Base-by-base conservation (phyloP, 2,113 vertebrate species). In the Poeciliopsis turrubarensis region DNA sequence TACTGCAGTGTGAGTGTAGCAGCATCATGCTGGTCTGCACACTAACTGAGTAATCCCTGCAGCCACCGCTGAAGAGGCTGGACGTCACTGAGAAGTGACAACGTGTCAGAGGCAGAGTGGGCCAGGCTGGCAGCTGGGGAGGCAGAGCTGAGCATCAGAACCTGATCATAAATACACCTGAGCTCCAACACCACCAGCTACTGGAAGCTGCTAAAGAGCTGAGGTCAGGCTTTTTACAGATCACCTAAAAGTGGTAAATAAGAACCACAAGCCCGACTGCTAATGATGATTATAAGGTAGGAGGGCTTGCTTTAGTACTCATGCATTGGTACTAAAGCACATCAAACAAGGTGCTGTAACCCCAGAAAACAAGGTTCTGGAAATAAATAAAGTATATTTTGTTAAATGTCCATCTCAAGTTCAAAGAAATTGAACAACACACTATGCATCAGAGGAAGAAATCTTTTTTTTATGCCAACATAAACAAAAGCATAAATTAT, bases 1-100 rank as follows among this genome's bases (percentile, higher is more conserved):
- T 15, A 29, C 34, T 25, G 19, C 13, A 57, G 60, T 19, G 65
- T 17, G 72, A 54, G 39, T 67, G 54, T 17, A 14, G 26, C 15
- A 79, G n/a, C 60, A 54, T 75, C 62, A 39, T 0, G 29, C 62
- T 76, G 41, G 26, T 68, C 71, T 67, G 37, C 61, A 70, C n/a
- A n/a, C 26, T 44, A 51, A 69, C 62, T 22, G 57, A 31, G 69
- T 26, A 14, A 69, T 22, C 41, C 2, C 32, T 54, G 27, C 29
- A 44, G 13, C 3, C 8, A 15, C 65, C 13, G 4, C 5, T 22
- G 12, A n/a, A 4, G 27, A 30, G 27, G 15, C 8, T 47, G 30
- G 32, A 65, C 2, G 34, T 65, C 64, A 37, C 31, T 4, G 26
- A 47, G 25, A 26, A 19, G 32, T 39, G 34, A n/a, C 63, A 37